These are phyloP conservation scores for Parnassius glacialis DNA, from an alignment of 2,888 invertebrate species.

Conservation along the genomic window DNA sequence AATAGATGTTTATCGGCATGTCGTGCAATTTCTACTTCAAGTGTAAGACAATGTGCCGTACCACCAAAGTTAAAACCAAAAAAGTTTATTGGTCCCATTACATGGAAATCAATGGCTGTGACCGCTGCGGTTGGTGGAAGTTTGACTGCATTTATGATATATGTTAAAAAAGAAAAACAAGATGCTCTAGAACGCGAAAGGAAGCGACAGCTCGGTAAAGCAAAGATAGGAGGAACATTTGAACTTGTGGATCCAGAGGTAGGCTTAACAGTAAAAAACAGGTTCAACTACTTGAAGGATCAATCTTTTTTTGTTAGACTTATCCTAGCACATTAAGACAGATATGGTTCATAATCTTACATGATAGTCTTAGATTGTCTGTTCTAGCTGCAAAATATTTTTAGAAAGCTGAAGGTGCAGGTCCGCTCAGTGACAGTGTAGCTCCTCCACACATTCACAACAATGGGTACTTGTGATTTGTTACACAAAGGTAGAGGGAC, in stretches of 20 bases:
- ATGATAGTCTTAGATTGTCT: too few species aligned
- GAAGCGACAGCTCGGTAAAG: conserved; percentile 91
- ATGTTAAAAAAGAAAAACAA: conserved; percentile 91
- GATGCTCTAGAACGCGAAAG: conserved; percentile 86
- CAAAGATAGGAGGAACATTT: conserved; percentile 96
- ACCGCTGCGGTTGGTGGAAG: conserved; percentile 85
- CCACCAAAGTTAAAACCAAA: conserved; percentile 55
- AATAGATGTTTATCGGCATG: conserved; percentile 42
- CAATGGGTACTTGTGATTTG: too few species aligned
- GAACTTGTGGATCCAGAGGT: conserved; percentile 87
- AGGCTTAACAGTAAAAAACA: conserved; percentile 4
- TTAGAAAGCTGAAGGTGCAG: too few species aligned
- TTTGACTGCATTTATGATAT: conserved; percentile 86
- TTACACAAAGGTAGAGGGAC: too few species aligned
- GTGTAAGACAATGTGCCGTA: conserved; percentile 52
- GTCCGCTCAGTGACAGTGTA: too few species aligned
- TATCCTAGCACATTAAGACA: too few species aligned
- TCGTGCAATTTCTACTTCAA: conserved; percentile 57
- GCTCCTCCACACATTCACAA: too few species aligned
- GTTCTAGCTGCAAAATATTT: too few species aligned
- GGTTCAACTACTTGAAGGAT: too few species aligned
- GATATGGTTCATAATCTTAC: too few species aligned
- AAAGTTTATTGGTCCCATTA: conserved; percentile 82
- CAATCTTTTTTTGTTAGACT: too few species aligned
- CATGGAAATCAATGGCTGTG: conserved; percentile 89